phyloP scores from a whole-genome alignment of 2,113 vertebrate species.

The Mellivora capensis region DNA sequence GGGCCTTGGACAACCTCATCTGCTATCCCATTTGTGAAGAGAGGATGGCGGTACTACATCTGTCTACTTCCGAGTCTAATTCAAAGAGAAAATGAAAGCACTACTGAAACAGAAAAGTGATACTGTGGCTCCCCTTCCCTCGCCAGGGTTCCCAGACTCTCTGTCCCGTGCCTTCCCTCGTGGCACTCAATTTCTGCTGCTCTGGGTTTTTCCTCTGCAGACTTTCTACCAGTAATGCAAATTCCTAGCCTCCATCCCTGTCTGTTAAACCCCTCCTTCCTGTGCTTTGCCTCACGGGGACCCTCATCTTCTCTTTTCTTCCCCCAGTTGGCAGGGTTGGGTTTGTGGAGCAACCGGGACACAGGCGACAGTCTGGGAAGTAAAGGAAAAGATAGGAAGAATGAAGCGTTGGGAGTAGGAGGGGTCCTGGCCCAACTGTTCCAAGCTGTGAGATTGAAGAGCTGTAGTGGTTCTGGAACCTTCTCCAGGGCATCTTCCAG shows the following conservation, averaged over 20 bases:
- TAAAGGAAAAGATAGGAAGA: not conserved
- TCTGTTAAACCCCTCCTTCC: not conserved
- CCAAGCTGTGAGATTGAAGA: not conserved
- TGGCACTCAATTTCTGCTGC: not conserved
- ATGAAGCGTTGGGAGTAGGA: not conserved
- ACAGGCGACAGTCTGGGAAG: not conserved
- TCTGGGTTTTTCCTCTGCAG: not conserved
- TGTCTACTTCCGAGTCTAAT: not conserved
- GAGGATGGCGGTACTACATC: not conserved
- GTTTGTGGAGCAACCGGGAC: not conserved
- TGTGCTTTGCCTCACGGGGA: no score
- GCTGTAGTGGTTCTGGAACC: not conserved
- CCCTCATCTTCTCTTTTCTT: not conserved
- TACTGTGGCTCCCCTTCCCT: not conserved
- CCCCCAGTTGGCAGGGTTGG: not conserved
- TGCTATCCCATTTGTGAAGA: not conserved
- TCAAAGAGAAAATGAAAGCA: not conserved
- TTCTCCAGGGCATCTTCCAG: not conserved
- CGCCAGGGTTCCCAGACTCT: no score
- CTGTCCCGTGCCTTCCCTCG: rapidly evolving
- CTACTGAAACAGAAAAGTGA: not conserved
- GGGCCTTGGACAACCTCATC: no score
- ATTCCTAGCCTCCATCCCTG: no score
- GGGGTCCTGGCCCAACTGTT: not conserved
- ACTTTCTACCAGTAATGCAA: not conserved